Evolutionary conservation across 2,888 invertebrate species (phyloP), one percentile per base, ranked within the genome.

Genomic region (Pterobdella sp.): DNA sequence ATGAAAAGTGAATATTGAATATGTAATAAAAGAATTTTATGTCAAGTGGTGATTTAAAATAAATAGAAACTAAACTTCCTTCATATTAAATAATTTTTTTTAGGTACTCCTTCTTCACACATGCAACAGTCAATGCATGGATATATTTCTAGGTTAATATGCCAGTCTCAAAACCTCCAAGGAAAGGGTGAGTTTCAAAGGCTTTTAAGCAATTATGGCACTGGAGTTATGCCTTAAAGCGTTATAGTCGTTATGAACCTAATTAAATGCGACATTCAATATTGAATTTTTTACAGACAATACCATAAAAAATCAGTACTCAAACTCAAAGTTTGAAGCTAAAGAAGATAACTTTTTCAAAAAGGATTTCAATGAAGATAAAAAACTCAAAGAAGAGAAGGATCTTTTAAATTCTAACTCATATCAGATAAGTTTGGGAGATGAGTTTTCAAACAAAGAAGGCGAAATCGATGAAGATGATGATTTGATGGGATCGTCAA

Each of bases 151-250:
- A 7, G 60, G 60, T n/a, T 56, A 18, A 56, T 56, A 26, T 56
- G 60, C 60, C 4, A 56, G 26, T 3, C 60, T 26, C n/a, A 4
- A 56, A 56, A 56, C n/a, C 60, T 22, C 60, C n/a, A 7, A 4
- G 60, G 60, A 56, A 56, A 56, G 26, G 60, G 60, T 56, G 60
- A 56, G 60, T n/a, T 56, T 56, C n/a, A 3, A 26, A 14, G 60
- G 60, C 60, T 56, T 56, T 56, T 56, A n/a, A n/a, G 60, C 60
- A 56, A 7, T 56, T 56, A 56, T n/a, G n/a, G 26, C 14, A 7
- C 3, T 56, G 4, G n/a, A 56, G 26, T 56, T n/a, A 56, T 56
- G 60, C 7, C 60, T 56, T 7, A 3, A n/a, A 56, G 60, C 60
- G 60, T 26, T 56, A n/a, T 22, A 56, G n/a, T 4, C n/a, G 60